Evolutionary conservation across 2,113 vertebrate genomes (phyloP), one percentile per base, ranked within the genome.

Genomic region (Phylloscopus trochilus): DNA sequence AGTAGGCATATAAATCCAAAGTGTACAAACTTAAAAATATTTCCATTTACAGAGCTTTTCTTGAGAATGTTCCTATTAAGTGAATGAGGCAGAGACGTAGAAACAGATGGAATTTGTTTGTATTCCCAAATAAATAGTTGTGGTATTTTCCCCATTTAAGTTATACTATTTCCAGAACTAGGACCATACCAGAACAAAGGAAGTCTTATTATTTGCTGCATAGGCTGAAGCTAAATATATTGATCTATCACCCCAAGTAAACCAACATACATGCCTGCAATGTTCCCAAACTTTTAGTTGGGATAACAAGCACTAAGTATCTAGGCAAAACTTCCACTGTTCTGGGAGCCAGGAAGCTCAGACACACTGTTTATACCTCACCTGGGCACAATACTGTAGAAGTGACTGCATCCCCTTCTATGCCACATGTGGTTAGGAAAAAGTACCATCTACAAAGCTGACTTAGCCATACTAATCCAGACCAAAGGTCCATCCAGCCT

Each of bases 121-220:
- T 66, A 68, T 33, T 91, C n/a, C 46, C 37, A 64, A 91, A n/a
- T 67, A 94, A 83, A 66, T 11, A 47, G 47, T 43, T 85, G 60
- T 12, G 10, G 35, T 52, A 39, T 64, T 85, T 85, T 64, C 20
- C 19, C 7, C 14, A 41, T n/a, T 83, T 49, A 88, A 80, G 43
- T 77, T 74, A 62, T 3, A 52, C 46, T 67, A 81, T 39, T 92
- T 89, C 47, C 56, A 96, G 68, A 94, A 55, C n/a, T n/a, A 37
- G 31, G 5, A 92, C 66, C 64, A 77, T 35, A 56, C 6, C 37
- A 76, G 67, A 93, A 82, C 33, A 80, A 81, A 80, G 24, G 15
- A 79, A 77, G 37, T 37, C 43, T 88, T 86, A 47, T 5, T 92
- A 80, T 62, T 90, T 90, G 69, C 59, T 83, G 49, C 18, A 60